Evolutionary conservation across 2,113 vertebrate species (phyloP), one percentile per base, ranked within the genome.

Genomic region (Eulemur macaco): DNA sequence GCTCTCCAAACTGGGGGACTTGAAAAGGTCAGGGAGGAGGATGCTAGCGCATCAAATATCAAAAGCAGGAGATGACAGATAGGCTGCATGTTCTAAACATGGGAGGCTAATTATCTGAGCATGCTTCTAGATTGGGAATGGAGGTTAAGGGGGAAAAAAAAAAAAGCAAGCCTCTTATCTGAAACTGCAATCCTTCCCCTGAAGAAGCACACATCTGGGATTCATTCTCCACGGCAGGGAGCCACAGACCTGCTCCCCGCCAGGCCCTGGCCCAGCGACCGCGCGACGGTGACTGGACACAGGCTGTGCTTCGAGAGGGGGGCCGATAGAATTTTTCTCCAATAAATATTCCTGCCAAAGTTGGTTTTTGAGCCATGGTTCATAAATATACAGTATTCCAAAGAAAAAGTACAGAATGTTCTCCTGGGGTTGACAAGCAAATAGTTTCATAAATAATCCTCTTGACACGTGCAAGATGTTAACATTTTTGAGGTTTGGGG

Each of bases 321-420:
- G 96, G 91, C 84, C 56, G 91, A 97, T 66, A 97, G 94, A 95
- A 87, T 90, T 97, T 97, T 96, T 89, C 95, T 94, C 97, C 63
- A 92, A 93, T 66, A 98, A 96, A 81, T 98, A 96, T 96, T 98
- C 96, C 73, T 97, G 96, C 98, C 98, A 97, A 98, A 98, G 95
- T 86, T 95, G 97, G 97, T 95, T 96, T 98, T 98, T 17, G 92
- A 93, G 97, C 97, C 96, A 96, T 91, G 83, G 96, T 97, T 98
- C 97, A 92, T 97, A 97, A 98, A 98, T 98, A 98, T 98, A 98
- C 97, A 98, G 98, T 98, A 97, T 98, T 98, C 93, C 89, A 98
- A 98, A 86, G 94, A 82, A 97, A 96, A 93, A 97, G 97, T 97
- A 98, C 98, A 82, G 98, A 98, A 98, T 97, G 98, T 99, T 96